These are phyloP conservation scores for Meiosimyza decipiens DNA, from an alignment of 2,888 invertebrate species.

Conservation along the genomic window DNA sequence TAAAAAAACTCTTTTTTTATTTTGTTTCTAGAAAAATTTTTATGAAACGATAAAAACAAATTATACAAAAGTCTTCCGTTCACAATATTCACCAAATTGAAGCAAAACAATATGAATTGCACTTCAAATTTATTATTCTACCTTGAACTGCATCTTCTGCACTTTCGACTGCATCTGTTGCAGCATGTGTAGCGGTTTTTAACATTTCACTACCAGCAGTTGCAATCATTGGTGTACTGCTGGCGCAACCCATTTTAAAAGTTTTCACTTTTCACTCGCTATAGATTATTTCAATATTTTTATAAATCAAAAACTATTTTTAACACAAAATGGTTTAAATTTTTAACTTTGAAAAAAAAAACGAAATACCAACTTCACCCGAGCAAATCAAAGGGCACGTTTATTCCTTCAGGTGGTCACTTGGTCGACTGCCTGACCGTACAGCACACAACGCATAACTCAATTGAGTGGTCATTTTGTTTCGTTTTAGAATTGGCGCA, in stretches of 20 bases:
- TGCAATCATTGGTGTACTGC: conserved; percentile 62
- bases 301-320: not conserved
- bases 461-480: conserved; percentile 40
- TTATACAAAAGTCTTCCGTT: no score
- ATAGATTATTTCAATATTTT: no score
- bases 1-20: no score
- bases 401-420: conserved; percentile 53
- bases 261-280: conserved; percentile 19
- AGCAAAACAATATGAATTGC: no score
- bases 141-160: conserved; percentile 59
- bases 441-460: conserved; percentile 11
- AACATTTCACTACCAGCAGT: conserved; percentile 62
- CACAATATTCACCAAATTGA: no score
- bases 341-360: no score
- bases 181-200: conserved; percentile 60
- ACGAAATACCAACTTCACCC: not conserved
- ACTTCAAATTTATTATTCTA: conserved; percentile 31
- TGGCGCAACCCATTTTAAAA: conserved; percentile 58
- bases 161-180: conserved; percentile 55
- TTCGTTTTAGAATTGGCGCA: conserved; percentile 5
- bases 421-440: conserved; percentile 51
- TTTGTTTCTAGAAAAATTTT: no score
- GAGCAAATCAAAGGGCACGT: conserved; percentile 36
- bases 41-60: no score
- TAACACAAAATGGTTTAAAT: not conserved